Percentiles rank a stretch among this genome's conserved stretches.
Conservation (phyloP, 2,888 invertebrate genomes). For the Pristionchus japonicus region DNA sequence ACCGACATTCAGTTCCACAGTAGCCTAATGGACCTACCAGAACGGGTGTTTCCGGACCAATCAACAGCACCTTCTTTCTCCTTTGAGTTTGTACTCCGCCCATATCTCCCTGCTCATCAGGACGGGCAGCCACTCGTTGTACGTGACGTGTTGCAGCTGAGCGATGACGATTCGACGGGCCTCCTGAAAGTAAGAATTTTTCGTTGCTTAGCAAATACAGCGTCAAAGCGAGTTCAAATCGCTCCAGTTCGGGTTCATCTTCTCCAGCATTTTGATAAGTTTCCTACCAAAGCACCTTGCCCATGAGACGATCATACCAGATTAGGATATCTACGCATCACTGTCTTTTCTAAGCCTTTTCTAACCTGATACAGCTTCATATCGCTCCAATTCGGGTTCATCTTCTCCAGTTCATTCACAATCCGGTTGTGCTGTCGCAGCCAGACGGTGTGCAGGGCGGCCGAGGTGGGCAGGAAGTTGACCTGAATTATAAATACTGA, state of each 20-base stretch:
- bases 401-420: slow-evolving; percentile 58
- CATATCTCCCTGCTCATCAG: slow-evolving; percentile 46
- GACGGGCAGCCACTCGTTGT: slow-evolving; percentile 63
- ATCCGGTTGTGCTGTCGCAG: slow-evolving; percentile 73
- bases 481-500: slow-evolving; percentile 48
- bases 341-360: too few relatives aligned
- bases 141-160: slow-evolving; percentile 80
- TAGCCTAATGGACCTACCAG: too few relatives aligned
- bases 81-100: slow-evolving; percentile 39
- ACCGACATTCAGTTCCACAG: too few relatives aligned
- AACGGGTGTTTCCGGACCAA: too few relatives aligned
- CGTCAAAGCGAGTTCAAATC: too few relatives aligned
- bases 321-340: too few relatives aligned
- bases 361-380: slow-evolving; percentile 75
- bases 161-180: slow-evolving; percentile 76
- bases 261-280: too few relatives aligned
- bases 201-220: too few relatives aligned
- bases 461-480: slow-evolving; percentile 62
- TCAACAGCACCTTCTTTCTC: slow-evolving; percentile 26
- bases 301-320: too few relatives aligned
- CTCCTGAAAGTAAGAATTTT: too few relatives aligned
- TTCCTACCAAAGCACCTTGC: too few relatives aligned
- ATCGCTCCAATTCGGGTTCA: slow-evolving; percentile 76
- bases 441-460: slow-evolving; percentile 66
- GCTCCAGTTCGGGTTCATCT: slow-evolving; percentile 74